Evolutionary conservation across 1,140 invertebrate species (phyloP).

Genomic region (Drosophila lacteicornis): DNA sequence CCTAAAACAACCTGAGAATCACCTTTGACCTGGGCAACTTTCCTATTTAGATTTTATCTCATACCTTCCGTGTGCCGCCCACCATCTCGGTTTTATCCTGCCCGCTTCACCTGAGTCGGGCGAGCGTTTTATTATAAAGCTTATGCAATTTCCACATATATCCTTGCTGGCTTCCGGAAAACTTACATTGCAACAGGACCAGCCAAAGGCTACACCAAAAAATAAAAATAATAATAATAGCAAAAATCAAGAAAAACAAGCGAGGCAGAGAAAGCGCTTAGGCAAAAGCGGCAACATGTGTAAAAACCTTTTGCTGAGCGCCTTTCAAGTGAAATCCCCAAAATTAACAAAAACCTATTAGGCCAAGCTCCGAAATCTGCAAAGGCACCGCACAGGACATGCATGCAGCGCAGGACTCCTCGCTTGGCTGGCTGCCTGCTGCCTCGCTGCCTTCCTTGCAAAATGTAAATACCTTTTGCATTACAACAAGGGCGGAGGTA

Average conservation of each 20-base stretch:
- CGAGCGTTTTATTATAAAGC: slow-evolving; percentile 69
- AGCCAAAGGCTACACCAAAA: background rate
- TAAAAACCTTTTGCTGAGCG: slow-evolving; percentile 59
- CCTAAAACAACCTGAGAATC: slow-evolving; percentile 39
- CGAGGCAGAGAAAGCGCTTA: slow-evolving; percentile 30
- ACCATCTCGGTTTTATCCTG: slow-evolving; percentile 12
- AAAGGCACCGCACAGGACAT: slow-evolving; percentile 37
- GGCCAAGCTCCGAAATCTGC: slow-evolving; percentile 60
- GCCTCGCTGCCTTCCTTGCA: slow-evolving; percentile 51
- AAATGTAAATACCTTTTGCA: slow-evolving; percentile 81
- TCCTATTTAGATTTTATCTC: slow-evolving; percentile 50
- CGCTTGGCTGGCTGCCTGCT: slow-evolving; percentile 4
- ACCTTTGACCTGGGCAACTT: slow-evolving; percentile 64
- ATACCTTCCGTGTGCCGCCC: background rate
- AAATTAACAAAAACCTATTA: slow-evolving; percentile 84
- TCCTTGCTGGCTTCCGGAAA: slow-evolving; percentile 34
- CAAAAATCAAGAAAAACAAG: slow-evolving; percentile 7
- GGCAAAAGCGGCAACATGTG: slow-evolving; percentile 64
- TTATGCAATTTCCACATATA: slow-evolving; percentile 79
- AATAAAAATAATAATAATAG: slow-evolving; percentile 31
- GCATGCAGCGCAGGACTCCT: slow-evolving; percentile 16
- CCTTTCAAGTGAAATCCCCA: slow-evolving; percentile 65
- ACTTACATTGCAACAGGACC: slow-evolving; percentile 27
- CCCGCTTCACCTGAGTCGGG: slow-evolving; percentile 5
- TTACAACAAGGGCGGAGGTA: slow-evolving; percentile 39